Base-by-base conservation (phyloP, 2,888 invertebrate species). In the Pseudococcus viburni region DNA sequence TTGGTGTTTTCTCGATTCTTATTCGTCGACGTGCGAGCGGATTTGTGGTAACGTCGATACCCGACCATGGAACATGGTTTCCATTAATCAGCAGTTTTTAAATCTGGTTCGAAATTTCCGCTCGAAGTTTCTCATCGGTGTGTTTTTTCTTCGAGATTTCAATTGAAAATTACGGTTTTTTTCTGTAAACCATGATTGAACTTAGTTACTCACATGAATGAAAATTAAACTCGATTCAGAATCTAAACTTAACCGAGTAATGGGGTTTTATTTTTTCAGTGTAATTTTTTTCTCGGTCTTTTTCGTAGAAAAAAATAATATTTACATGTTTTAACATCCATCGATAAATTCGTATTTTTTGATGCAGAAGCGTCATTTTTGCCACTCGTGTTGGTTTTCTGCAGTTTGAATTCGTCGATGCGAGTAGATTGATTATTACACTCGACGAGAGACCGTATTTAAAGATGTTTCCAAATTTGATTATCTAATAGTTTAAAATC, bases 31-130 rank as follows among this genome's bases (percentile, higher is more conserved):
- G 73, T 73, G 12, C 5, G 33, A 33, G 17, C 33, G 73, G 33
- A 33, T 73, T 73, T 39, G 73, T 17, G 73, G 33, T n/a, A 83
- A 83, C 11, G 39, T 39, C 26, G 11, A 46, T 0, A 80, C 17
- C 19, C 46, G 2, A 12, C 9, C 22, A n/a, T 19, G 39, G n/a
- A 9, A 7, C 1, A 73, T 73, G 15, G 39, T 83, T 83, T 83
- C 19, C 46, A 83, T 83, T 83, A 39, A 83, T 83, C 80, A 83
- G 80, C 80, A 83, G 46, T 83, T 83, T 19, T 83, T 46, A 83
- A 83, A 83, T 83, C 33, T 73, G 19, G 17, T 83, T 80, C 42
- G 42, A 83, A 83, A 83, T 83, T 83, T 83, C 80, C 80, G 46
- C 46, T 83, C 12, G n/a, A 83, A 83, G n/a, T 83, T 83, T 83